Evolutionary conservation across 2,113 vertebrate genomes (phyloP).

Genomic region (Tursiops truncatus): DNA sequence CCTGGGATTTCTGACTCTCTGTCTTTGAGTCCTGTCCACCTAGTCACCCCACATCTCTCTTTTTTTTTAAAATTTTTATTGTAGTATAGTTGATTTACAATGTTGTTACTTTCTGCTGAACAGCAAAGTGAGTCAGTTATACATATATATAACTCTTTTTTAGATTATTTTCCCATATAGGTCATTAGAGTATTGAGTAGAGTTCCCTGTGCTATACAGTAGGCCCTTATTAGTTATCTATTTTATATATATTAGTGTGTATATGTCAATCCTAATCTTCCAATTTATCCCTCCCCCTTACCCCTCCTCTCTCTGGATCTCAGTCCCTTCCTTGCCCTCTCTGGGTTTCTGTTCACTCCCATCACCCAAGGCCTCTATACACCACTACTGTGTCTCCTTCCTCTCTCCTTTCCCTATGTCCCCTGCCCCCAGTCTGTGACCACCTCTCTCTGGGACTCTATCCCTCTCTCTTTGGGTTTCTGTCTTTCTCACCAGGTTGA

Average conservation of each 20-base stretch:
- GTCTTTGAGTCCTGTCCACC: not conserved
- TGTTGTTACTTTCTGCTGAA: not conserved
- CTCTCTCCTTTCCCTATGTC: not conserved
- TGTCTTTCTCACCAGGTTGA: slow-evolving; percentile 79
- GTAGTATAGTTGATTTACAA: not conserved
- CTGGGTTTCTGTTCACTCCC: not conserved
- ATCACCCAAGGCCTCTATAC: not conserved
- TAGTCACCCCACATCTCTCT: not conserved
- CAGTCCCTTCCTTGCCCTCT: not conserved
- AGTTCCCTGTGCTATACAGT: not conserved
- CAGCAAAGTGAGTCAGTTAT: not conserved
- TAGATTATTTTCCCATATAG: not conserved
- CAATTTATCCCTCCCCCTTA: not conserved
- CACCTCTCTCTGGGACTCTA: not conserved
- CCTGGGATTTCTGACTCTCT: not conserved
- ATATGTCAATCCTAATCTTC: not conserved
- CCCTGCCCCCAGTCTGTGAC: not conserved
- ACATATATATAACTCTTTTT: no score
- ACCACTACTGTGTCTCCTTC: not conserved
- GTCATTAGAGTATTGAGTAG: not conserved
- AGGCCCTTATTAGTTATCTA: not conserved
- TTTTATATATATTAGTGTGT: not conserved
- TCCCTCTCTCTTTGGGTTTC: not conserved
- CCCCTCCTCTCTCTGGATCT: not conserved
- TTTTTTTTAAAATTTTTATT: not conserved